Conservation (phyloP, 2,888 invertebrate genomes). For the Glaucopsyche alexis region DNA sequence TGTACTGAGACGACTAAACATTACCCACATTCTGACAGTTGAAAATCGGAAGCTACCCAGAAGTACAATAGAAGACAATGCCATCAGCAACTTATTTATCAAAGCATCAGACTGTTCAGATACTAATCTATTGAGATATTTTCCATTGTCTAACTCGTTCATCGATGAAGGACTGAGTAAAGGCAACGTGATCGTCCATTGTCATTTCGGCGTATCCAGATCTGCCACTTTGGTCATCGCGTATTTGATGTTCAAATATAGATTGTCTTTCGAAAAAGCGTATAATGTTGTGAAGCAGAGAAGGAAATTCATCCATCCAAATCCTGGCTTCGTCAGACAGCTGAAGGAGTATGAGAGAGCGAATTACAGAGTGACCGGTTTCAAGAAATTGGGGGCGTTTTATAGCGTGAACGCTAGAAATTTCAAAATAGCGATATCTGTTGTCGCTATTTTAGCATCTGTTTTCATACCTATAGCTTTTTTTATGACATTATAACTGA, state of each 20-base stretch:
- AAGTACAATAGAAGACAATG: constrained; percentile 55
- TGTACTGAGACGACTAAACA: constrained; percentile 62
- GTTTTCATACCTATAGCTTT: constrained; percentile 62
- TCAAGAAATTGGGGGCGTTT: constrained; percentile 62
- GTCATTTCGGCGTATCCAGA: constrained; percentile 96
- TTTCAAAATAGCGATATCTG: constrained; percentile 65
- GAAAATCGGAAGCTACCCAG: constrained; percentile 66
- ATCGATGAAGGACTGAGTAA: constrained; percentile 81
- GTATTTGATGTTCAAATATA: constrained; percentile 94
- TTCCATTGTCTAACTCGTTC: constrained; percentile 73
- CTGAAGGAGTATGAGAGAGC: constrained; percentile 82
- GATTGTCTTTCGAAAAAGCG: constrained; percentile 91
- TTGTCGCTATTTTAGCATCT: constrained; percentile 61
- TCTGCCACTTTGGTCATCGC: constrained; percentile 97
- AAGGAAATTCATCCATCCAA: constrained; percentile 95
- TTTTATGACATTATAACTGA: constrained; percentile 51
- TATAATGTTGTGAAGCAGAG: constrained; percentile 91
- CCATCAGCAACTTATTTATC: constrained; percentile 69
- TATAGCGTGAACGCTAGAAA: constrained; percentile 64
- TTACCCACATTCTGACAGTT: constrained; percentile 74
- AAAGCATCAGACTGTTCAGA: constrained; percentile 70
- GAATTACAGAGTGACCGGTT: constrained; percentile 61
- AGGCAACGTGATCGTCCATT: constrained; percentile 91
- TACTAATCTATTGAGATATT: constrained; percentile 69
- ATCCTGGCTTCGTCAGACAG: constrained; percentile 96